Base-by-base conservation (phyloP, 1,140 invertebrate species). In the Glossosoma conforme region DNA sequence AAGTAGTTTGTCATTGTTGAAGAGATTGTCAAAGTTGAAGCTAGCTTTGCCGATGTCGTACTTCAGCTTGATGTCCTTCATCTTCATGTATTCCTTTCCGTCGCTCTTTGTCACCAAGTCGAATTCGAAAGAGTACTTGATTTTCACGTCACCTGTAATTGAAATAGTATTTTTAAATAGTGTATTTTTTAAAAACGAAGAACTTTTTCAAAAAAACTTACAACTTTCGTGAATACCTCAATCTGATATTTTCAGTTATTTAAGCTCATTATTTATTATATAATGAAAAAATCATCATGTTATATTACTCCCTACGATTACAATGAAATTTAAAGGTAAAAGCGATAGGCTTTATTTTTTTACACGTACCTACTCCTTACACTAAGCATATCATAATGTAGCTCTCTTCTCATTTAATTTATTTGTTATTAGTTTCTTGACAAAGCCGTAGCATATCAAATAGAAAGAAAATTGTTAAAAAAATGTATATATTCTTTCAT, bases 21-120 rank as follows among this genome's bases (percentile, higher is more conserved):
- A 64, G 1, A 66, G 51, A 51, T 66, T 64, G 4, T 62, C 61
- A 8, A 65, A 45, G 25, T 60, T 46, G 35, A 66, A 58, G 30
- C 54, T 40, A 8, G 58, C 61, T 36, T 52, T 52, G 49, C 54
- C 51, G 9, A 65, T 47, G 2, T 56, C 48, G 28, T 60, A 55
- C 25, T 52, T 52, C 19, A 35, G 13, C 14, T 35, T 40, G 22
- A 15, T 33, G 18, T 41, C 42, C 13, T 42, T 54, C 2, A 58
- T 54, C n/a, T 52, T 50, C 2, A 58, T 18, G 38, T 62, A 61
- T n/a, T 52, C 45, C 13, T 47, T 37, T 9, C 60, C 60, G 28
- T 60, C 44, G 35, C 46, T 47, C 2, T 40, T 32, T 28, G 59
- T 44, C 8, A 53, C 50, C 9, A 60, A n/a, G 37, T 57, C 47